Base-by-base conservation (phyloP, 2,888 invertebrate species). In the Ennomos quercinarius region DNA sequence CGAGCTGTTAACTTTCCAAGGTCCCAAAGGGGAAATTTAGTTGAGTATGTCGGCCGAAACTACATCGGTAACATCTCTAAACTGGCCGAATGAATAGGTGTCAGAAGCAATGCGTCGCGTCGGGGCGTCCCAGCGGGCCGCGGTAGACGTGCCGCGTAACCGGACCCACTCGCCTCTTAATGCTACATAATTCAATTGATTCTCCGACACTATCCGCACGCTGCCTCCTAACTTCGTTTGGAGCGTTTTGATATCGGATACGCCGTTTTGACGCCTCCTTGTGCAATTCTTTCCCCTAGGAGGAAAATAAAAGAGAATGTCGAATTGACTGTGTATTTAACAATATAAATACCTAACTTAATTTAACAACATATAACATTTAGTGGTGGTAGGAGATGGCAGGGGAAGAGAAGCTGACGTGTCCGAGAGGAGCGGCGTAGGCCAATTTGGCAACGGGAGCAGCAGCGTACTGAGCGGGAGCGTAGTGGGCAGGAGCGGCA, bases 191-290 rank as follows among this genome's bases (percentile, higher is more conserved):
- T 89, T 90, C 91, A 90, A 91, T 92, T 91, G 89, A 87, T 90
- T 88, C 88, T 86, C 90, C 89, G 83, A 89, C 90, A 89, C 91
- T 89, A 87, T 87, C 89, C 89, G 84, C 91, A 90, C 89, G 89
- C 88, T 89, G 86, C 82, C 79, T 81, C 72, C 74, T 91, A 92
- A 92, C 91, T 91, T 91, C 89, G 87, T 92, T 91, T 89, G 74
- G 73, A 86, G 76, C 91, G 89, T 91, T 91, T 91, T 91, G 91
- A 91, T 92, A 92, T 92, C 89, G 86, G 91, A 92, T 92, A 87
- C 90, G 78, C 75, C 84, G 85, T 77, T 89, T 86, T 84, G 83
- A 87, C 87, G 86, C 86, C 86, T 89, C 81, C 86, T 88, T 81
- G 79, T 72, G 78, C 84, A 81, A 82, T 89, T 84, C 83, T 85